Base-by-base conservation (phyloP, 2,888 invertebrate genomes). In the Hymenopus coronatus region DNA sequence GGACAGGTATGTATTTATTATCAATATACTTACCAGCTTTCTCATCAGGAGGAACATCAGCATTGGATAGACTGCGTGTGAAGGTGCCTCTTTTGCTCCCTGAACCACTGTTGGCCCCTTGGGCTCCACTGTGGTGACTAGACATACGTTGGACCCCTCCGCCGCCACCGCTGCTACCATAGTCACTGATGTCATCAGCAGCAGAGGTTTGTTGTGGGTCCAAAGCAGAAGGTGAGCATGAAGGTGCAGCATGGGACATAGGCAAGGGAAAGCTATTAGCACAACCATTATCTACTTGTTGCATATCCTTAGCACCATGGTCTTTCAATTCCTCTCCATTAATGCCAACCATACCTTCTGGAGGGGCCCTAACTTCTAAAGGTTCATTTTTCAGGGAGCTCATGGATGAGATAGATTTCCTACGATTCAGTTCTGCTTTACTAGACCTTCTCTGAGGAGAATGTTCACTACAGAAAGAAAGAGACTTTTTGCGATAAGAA, bases 21-120 rank as follows among this genome's bases (percentile, higher is more conserved):
- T 20, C 84, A 70, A 25, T 27, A 54, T 20, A 92, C 94, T 94
- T 92, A 96, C 96, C 96, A 92, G 95, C 96, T 96, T 98, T 97
- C 93, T 98, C 98, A 92, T 97, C 98, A 15, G 96, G 95, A 81
- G 97, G 97, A 87, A 96, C 96, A 92, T 97, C 97, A 30, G 97
- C 96, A 93, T 97, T 97, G 92, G 97, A 97, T 91, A 97, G 94
- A 93, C 97, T 97, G 91, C 97, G 95, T 89, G 97, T 96, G 92
- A 97, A 97, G 28, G 91, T 91, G 40, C 92, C 92, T 93, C 95
- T 90, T 89, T 91, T 91, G 83, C 90, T 89, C 93, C 83, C 91
- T 95, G 94, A 90, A 91, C 92, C 92, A 95, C 93, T 93, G 95
- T 92, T 88, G 90, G 83, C 88, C 25, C 90, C 90, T 89, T 88